Evolutionary conservation across 2,888 invertebrate genomes (phyloP).

Genomic region (Halictus quadricinctus): DNA sequence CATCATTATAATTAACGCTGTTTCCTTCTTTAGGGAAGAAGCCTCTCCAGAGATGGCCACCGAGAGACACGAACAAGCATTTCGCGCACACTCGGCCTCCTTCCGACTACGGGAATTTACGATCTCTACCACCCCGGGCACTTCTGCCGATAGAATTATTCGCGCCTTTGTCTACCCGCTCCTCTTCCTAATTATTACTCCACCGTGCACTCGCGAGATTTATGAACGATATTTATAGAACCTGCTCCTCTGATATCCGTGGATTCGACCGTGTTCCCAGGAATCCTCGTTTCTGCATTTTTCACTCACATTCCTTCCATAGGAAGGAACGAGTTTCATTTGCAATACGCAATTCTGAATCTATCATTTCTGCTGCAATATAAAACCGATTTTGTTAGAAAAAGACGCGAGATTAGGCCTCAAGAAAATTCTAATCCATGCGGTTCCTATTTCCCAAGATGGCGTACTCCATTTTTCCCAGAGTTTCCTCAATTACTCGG

Average conservation of each 20-base stretch:
- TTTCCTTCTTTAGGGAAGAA: slow-evolving; percentile 58
- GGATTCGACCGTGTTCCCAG: slow-evolving; percentile 27
- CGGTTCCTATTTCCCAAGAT: too few species aligned
- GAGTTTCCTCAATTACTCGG: too few species aligned
- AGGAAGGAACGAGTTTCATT: background rate
- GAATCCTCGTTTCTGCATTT: background rate
- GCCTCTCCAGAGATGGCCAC: slow-evolving; percentile 31
- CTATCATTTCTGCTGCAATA: background rate
- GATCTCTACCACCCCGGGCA: slow-evolving; percentile 23
- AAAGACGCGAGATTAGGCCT: too few species aligned
- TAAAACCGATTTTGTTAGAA: too few species aligned
- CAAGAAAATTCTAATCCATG: too few species aligned
- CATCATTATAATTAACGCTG: slow-evolving; percentile 78
- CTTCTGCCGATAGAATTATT: slow-evolving; percentile 59
- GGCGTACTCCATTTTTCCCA: too few species aligned
- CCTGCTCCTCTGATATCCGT: slow-evolving; percentile 34
- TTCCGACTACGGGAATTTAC: slow-evolving; percentile 45
- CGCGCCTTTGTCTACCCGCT: slow-evolving; percentile 52
- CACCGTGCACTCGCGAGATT: slow-evolving; percentile 29
- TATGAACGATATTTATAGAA: slow-evolving; percentile 54
- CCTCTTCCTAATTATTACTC: slow-evolving; percentile 52
- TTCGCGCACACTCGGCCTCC: slow-evolving; percentile 3
- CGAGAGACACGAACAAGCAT: background rate
- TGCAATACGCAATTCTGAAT: background rate
- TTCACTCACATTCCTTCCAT: background rate